Percentiles rank a stretch among this genome's conserved stretches.
Evolutionary conservation across 2,113 vertebrate species (phyloP).

Genomic region (Zootoca vivipara): DNA sequence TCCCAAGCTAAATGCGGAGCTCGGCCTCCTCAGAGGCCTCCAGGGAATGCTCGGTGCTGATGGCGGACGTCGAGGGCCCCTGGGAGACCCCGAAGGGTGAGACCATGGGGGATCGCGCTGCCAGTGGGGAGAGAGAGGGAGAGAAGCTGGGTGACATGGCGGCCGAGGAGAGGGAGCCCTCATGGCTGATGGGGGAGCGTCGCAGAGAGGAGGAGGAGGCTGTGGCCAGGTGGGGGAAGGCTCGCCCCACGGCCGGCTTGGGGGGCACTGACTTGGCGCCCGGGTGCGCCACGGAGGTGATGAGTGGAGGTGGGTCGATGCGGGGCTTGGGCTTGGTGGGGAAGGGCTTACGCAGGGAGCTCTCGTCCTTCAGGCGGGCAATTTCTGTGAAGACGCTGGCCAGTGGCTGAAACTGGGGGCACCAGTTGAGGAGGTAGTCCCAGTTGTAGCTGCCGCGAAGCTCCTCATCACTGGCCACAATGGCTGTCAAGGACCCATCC

Average conservation of each 20-base stretch:
- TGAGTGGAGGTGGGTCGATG: conserved; percentile 96
- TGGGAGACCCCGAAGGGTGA: conserved; percentile 91
- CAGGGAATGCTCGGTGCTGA: conserved; percentile 87
- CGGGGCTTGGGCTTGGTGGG: conserved; percentile 89
- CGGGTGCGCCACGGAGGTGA: conserved; percentile 95
- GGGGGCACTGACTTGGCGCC: conserved; percentile 97
- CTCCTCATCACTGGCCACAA: conserved; percentile 96
- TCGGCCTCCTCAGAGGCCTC: conserved; percentile 89
- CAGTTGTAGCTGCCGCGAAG: conserved; percentile 98
- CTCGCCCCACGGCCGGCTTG: conserved; percentile 88
- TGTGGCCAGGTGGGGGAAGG: conserved; percentile 78
- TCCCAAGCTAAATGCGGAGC: conserved; percentile 85
- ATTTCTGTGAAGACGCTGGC: conserved; percentile 98
- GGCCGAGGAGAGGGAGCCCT: conserved; percentile 91
- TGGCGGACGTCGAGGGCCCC: conserved; percentile 87
- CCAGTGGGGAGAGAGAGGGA: conserved; percentile 92
- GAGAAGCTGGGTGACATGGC: conserved; percentile 98
- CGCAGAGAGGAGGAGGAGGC: conserved; percentile 77
- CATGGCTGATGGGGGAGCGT: conserved; percentile 94
- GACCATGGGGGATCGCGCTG: conserved; percentile 91
- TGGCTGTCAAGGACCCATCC: conserved; percentile 94
- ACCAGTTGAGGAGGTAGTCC: conserved; percentile 99
- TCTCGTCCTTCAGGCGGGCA: conserved; percentile 94
- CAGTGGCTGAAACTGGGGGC: conserved; percentile 96
- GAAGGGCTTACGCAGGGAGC: conserved; percentile 86